Base-by-base conservation (phyloP, 2,113 vertebrate species). In the Melospiza georgiana region DNA sequence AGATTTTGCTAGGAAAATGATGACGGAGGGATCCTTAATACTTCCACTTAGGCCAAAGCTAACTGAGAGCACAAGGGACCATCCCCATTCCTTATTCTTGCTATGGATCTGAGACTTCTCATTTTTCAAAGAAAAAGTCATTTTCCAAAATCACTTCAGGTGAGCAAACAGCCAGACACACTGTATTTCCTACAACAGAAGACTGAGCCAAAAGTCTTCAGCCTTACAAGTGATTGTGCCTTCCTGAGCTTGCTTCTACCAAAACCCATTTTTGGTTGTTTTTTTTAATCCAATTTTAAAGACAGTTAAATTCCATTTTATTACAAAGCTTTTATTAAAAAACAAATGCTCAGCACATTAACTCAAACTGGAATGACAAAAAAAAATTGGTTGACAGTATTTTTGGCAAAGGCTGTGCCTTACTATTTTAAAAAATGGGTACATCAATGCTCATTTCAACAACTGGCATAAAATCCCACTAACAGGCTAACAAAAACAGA, bases 261-360 rank as follows among this genome's bases (percentile, higher is more conserved):
- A 25, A 41, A 66, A 94, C 35, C 10, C 4, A 1, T 15, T 43
- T 22, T 55, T 55, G 52, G 28, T 11, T 30, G 16, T 11, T 48
- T 55, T 31, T 55, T 55, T 33, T 8, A 3, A 92, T 80, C 43
- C 30, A 79, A 43, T 57, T 83, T 90, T 84, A 51, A 63, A 71
- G 82, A 84, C 88, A 74, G 52, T 35, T 93, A 52, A 75, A 54
- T 90, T 97, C 25, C 68, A 92, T 98, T 98, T 98, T 98, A 98
- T 98, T 98, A 98, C 98, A 98, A 98, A 98, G 98, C 98, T 98
- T 98, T 98, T 98, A 98, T 98, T 98, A 97, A 98, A 98, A 97
- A 97, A 96, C 96, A 98, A 98, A 98, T 98, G 98, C 98, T 98
- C 98, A 98, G 98, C 98, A 98, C 98, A 83, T 98, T 97, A 98